phyloP scores from a whole-genome alignment of 2,113 vertebrate genomes.

The Alethe diademata region DNA sequence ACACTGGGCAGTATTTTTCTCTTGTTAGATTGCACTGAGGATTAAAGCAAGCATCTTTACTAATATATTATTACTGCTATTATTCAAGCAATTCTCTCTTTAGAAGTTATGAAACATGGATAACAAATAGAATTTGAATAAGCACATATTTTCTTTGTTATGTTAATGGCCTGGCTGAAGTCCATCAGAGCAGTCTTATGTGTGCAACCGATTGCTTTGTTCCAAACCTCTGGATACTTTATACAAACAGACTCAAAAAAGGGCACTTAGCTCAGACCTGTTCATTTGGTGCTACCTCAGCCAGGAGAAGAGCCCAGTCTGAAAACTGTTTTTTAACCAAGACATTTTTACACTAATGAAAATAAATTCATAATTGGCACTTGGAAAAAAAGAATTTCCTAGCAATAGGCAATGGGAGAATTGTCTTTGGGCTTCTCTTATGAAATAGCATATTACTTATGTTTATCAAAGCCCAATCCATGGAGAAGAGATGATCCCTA shows the following conservation, averaged over 20 bases:
- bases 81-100: constrained; percentile 3
- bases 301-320: not conserved
- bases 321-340: not conserved
- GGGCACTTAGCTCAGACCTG: not conserved
- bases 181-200: not conserved
- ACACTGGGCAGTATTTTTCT: not conserved
- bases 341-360: not conserved
- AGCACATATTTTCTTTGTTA: constrained; percentile 48
- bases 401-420: not conserved
- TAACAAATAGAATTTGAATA: not conserved
- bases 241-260: not conserved
- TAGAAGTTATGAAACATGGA: constrained; percentile 30
- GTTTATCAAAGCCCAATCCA: not conserved
- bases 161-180: constrained; percentile 37
- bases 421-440: not conserved
- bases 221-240: not conserved
- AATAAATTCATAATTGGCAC: not conserved
- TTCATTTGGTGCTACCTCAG: not conserved
- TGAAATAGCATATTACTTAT: not conserved
- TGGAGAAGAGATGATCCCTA: not conserved
- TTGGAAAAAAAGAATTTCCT: not conserved
- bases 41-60: not conserved
- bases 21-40: not conserved
- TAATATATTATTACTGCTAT: not conserved
- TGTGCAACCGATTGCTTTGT: not conserved